These are phyloP conservation scores for Plectrocnemia conspersa DNA, from an alignment of 1,140 invertebrate genomes.

Conservation along the genomic window DNA sequence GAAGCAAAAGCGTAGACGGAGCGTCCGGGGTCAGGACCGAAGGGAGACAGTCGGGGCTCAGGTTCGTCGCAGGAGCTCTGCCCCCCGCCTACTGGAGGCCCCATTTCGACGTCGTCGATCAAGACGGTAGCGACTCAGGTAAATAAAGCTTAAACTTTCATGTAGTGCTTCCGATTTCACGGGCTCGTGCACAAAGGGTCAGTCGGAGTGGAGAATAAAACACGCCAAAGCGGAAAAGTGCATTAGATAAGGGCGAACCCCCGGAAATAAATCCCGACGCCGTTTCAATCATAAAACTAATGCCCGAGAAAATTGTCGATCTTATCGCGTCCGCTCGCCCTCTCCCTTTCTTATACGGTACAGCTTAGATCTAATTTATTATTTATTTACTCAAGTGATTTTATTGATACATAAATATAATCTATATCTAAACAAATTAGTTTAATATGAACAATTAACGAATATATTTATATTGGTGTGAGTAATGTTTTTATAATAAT, in stretches of 20 bases:
- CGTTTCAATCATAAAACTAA: conserved; percentile 14
- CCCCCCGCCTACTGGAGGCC: conserved; percentile 57
- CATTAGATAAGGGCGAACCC: conserved; percentile 4
- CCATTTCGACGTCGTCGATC: conserved; percentile 52
- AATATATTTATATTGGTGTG: too few species aligned
- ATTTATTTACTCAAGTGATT: too few species aligned
- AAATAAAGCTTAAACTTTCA: conserved; percentile 16
- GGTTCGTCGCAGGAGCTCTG: conserved; percentile 40
- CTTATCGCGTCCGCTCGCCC: conserved; percentile 10
- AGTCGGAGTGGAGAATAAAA: conserved; percentile 14
- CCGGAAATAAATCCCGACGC: not conserved
- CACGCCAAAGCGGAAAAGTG: not conserved
- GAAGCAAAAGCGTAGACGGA: conserved; percentile 42
- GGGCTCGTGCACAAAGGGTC: conserved; percentile 18
- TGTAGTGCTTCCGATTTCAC: conserved; percentile 15
- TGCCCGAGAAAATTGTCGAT: conserved; percentile 19
- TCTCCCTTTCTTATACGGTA: too few species aligned
- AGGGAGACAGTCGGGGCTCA: conserved; percentile 20
- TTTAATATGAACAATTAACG: too few species aligned
- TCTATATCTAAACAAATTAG: too few species aligned
- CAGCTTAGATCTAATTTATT: too few species aligned
- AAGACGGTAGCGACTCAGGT: conserved; percentile 54
- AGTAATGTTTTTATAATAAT: too few species aligned
- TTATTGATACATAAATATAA: too few species aligned
- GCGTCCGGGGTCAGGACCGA: conserved; percentile 2